A percentile compares a stretch with the other conserved stretches of the same genome.
phyloP scores from a whole-genome alignment of 2,113 vertebrate species.

The Corythornis cristatus region DNA sequence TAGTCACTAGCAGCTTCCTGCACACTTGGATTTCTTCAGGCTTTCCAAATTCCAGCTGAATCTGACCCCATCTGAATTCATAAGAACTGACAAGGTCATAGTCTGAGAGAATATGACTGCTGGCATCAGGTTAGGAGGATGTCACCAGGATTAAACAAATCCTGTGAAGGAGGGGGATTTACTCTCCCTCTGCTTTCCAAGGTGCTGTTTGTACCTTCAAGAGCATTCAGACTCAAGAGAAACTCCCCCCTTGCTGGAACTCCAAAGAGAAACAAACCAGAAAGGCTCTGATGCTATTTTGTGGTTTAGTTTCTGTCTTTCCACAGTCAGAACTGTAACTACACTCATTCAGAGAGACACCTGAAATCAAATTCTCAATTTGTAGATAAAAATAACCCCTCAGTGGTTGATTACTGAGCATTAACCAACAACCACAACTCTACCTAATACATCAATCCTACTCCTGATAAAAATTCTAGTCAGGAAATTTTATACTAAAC shows the following conservation, averaged over 20 bases:
- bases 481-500: background rate
- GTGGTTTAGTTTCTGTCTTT: background rate
- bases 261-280: background rate
- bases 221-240: background rate
- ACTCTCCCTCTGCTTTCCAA: background rate
- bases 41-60: background rate
- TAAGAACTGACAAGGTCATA: conserved; percentile 39
- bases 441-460: background rate
- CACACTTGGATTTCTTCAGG: background rate
- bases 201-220: background rate
- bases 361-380: background rate
- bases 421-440: background rate
- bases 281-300: background rate
- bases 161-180: conserved; percentile 14
- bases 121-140: conserved; percentile 56
- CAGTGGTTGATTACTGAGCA: background rate
- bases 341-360: background rate
- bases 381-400: accelerated
- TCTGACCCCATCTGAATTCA: background rate
- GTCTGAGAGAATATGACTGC: conserved; percentile 30
- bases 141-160: conserved; percentile 51
- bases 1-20: background rate
- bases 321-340: background rate
- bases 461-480: background rate
- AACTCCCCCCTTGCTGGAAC: background rate